Conservation (phyloP, 2,888 invertebrate genomes). For the Cactoblastis cactorum region DNA sequence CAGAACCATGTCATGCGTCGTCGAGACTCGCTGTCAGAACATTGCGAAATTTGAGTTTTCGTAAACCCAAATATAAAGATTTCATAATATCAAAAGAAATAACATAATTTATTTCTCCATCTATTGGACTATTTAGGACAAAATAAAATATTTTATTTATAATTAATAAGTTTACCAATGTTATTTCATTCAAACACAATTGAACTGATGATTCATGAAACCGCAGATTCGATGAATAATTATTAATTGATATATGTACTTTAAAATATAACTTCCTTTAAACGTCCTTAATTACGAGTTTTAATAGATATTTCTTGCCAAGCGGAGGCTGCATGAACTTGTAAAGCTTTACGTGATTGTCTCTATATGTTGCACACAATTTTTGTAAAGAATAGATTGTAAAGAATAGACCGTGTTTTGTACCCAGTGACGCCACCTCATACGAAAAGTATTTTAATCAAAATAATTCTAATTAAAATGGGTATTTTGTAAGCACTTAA, state of each 20-base stretch:
- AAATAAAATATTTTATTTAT: not conserved
- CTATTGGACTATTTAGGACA: no score
- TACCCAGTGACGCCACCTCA: not conserved
- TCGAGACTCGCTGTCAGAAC: no score
- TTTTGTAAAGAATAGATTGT: constrained; percentile 20
- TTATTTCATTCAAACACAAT: not conserved
- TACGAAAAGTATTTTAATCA: not conserved
- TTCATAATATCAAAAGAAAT: no score
- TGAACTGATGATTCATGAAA: not conserved
- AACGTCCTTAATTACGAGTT: not conserved
- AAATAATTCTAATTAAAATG: no score
- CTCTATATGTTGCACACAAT: constrained; percentile 54
- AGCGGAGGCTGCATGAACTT: constrained; percentile 37
- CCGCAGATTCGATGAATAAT: not conserved
- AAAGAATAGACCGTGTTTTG: not conserved
- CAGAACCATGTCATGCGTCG: no score
- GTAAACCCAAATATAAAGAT: no score
- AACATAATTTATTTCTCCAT: not conserved
- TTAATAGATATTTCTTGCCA: constrained; percentile 38
- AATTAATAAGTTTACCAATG: not conserved
- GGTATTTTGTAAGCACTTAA: no score
- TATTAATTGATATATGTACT: not conserved
- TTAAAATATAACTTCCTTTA: constrained; percentile 1
- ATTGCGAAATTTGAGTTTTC: no score
- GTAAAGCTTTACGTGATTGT: constrained; percentile 44